Evolutionary conservation across 2,113 vertebrate genomes (phyloP), one percentile per base, ranked within the genome.

Genomic region (Psilopogon haemacephalus): DNA sequence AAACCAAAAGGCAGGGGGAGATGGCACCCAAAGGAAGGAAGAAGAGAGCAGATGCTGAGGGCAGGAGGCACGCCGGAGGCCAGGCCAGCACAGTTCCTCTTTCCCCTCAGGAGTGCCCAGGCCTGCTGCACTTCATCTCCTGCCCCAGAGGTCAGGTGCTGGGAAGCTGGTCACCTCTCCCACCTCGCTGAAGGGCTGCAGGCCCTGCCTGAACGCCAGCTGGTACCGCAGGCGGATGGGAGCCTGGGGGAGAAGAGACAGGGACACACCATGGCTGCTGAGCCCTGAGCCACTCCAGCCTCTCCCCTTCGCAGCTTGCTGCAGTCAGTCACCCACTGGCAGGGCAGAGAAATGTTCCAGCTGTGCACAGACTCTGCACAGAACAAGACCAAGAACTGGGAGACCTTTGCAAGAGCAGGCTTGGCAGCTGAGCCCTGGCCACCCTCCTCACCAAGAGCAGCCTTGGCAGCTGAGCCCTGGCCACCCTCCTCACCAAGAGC

Each of bases 91-190:
- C 44, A 2, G 56, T 14, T 56, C 6, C 3, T 74, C 38, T 17
- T 12, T 20, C 1, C 1, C n/a, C 13, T 3, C 6, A 2, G 75
- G 44, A 15, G 9, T 1, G 35, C 71, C 86, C 11, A 5, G 13
- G 63, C 62, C 84, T 17, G 67, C 26, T 32, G 62, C 18, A 9
- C 21, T 81, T 75, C 72, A 79, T 68, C 62, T 73, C 32, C 62
- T 65, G 14, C 85, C 91, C 97, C 98, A 90, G 70, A 97, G 90
- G 16, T 91, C 95, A 95, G 97, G 97, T 65, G 97, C 96, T 6
- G 98, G 99, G 44, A 99, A 98, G 88, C 94, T 95, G 16, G 98
- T 94, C 11, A 98, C 93, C 77, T 98, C 98, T 90, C 98, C 98
- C 13, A 76, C 97, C 93, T 98, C 95, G 0, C 78, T 95, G 94